Evolutionary conservation across 2,797 vertebrate species (phyloP).

Genomic region (Sebastes trivittatus): DNA sequence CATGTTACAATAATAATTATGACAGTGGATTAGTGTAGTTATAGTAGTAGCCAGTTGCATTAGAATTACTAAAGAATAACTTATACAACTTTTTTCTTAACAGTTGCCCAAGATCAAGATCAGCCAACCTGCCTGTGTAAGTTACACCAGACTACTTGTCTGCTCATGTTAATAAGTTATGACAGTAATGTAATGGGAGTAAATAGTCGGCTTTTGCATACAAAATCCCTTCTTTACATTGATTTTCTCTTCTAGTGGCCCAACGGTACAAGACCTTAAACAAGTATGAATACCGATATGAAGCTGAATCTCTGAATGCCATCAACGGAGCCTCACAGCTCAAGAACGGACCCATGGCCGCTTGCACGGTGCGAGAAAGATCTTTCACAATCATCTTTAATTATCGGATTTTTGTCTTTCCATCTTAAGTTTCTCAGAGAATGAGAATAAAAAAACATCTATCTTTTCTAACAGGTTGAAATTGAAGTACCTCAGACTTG

Average conservation of each 20-base stretch:
- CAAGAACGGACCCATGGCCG: slow-evolving; percentile 86
- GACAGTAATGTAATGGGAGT: neutral
- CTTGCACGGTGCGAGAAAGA: slow-evolving; percentile 85
- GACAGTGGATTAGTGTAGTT: neutral
- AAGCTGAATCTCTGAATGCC: slow-evolving; percentile 88
- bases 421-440: neutral
- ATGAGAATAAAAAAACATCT: neutral
- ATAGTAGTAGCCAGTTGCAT: neutral
- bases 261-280: slow-evolving; percentile 89
- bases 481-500: slow-evolving; percentile 93
- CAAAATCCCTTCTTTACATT: neutral
- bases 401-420: neutral
- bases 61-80: neutral
- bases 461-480: slow-evolving; percentile 83
- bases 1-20: neutral
- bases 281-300: slow-evolving; percentile 92
- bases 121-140: slow-evolving; percentile 86
- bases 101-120: slow-evolving; percentile 82
- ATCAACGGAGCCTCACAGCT: slow-evolving; percentile 85
- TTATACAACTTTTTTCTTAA: slow-evolving; percentile 1
- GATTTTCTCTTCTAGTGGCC: slow-evolving; percentile 81
- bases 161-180: neutral
- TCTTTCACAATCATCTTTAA: neutral
- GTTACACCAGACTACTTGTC: slow-evolving; percentile 37
- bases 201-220: neutral